Percentiles rank a stretch among this genome's conserved stretches.
Evolutionary conservation across 2,113 vertebrate genomes (phyloP).

Genomic region (Chaetura pelagica): DNA sequence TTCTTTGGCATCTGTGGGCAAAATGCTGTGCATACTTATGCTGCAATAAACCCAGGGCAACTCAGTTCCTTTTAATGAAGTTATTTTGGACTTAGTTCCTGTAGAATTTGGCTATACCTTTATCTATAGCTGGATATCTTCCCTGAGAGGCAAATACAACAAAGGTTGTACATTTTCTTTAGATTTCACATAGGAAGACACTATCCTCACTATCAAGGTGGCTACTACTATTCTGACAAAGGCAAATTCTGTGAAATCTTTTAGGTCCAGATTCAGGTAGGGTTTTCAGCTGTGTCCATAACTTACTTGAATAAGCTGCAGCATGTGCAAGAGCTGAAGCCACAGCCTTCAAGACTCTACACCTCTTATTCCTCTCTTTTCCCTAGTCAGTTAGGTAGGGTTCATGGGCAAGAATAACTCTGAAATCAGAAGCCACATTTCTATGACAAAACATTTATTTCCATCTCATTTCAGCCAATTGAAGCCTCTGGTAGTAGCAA

Average conservation of each 20-base stretch:
- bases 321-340: background rate
- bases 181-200: background rate
- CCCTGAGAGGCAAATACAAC: background rate
- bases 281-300: background rate
- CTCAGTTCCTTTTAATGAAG: slow-evolving; percentile 39
- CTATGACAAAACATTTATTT: background rate
- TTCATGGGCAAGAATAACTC: background rate
- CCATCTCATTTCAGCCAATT: background rate
- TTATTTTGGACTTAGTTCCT: slow-evolving; percentile 43
- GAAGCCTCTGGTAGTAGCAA: background rate
- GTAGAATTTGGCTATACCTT: slow-evolving; percentile 15
- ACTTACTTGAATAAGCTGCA: background rate
- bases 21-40: slow-evolving; percentile 37
- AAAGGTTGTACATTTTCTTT: background rate
- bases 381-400: background rate
- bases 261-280: background rate
- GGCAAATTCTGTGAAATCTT: background rate
- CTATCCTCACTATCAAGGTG: background rate
- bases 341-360: background rate
- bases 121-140: slow-evolving; percentile 35
- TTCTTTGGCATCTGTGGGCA: slow-evolving; percentile 1
- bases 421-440: background rate
- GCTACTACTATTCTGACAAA: background rate
- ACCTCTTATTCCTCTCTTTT: background rate
- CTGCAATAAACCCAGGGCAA: slow-evolving; percentile 36